A percentile compares a stretch with the other conserved stretches of the same genome.
Evolutionary conservation across 1,140 invertebrate species (phyloP).

Genomic region (Tigriopus japonicus): DNA sequence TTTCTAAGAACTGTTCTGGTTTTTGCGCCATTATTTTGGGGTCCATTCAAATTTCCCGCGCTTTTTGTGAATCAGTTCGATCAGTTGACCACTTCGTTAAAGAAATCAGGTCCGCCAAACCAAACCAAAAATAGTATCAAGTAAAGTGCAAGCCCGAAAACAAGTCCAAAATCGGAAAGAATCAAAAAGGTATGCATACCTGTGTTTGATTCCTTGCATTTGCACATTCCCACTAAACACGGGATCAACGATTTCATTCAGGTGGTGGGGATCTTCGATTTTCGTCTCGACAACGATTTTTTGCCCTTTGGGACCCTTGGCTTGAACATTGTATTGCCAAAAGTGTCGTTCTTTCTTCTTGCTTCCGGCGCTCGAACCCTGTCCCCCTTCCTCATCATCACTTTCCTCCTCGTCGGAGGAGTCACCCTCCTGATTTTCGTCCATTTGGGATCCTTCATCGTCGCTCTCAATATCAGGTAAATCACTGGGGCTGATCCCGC

Average conservation of each 20-base stretch:
- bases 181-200: no score
- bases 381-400: background rate
- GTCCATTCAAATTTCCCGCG: background rate
- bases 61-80: background rate
- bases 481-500: slow-evolving; percentile 3
- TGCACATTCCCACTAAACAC: slow-evolving; percentile 77
- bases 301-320: slow-evolving; percentile 89
- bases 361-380: background rate
- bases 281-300: slow-evolving; percentile 57
- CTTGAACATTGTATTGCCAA: slow-evolving; percentile 98
- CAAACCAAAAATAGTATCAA: background rate
- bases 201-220: slow-evolving; percentile 71
- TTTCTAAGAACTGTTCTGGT: no score
- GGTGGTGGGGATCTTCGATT: slow-evolving; percentile 72
- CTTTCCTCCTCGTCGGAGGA: background rate
- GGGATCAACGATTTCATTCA: slow-evolving; percentile 73
- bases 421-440: no score
- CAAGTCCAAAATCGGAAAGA: background rate
- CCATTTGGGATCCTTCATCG: background rate
- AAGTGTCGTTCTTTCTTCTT: slow-evolving; percentile 69
- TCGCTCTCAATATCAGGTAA: slow-evolving; percentile 8
- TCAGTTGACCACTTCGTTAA: background rate
- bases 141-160: background rate
- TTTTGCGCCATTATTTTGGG: no score
- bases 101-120: background rate